Percentiles rank a stretch among this genome's conserved stretches.
Evolutionary conservation across 2,888 invertebrate species (phyloP).

Genomic region (Hydropsyche betteni): DNA sequence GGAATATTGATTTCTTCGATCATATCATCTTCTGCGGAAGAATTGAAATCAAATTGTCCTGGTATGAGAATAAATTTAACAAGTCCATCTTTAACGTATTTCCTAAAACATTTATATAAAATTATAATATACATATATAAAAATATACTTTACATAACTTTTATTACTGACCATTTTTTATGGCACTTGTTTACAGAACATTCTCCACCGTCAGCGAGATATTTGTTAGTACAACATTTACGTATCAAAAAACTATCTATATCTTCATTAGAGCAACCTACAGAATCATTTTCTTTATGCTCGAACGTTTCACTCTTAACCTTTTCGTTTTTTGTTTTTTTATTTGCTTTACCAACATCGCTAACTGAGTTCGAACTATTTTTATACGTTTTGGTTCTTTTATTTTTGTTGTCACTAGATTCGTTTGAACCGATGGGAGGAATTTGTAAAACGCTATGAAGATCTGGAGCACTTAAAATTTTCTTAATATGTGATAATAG

Average conservation of each 20-base stretch:
- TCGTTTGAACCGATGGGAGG: background rate
- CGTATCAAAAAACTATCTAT: conserved; percentile 3
- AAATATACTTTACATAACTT: background rate
- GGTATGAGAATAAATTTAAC: conserved; percentile 23
- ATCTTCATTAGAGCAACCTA: background rate
- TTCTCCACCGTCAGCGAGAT: conserved; percentile 29
- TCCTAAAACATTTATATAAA: conserved; percentile 9
- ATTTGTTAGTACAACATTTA: conserved; percentile 17
- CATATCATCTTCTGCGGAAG: background rate
- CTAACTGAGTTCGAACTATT: background rate
- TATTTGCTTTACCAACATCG: background rate
- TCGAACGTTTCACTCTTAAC: background rate
- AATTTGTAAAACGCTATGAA: conserved; percentile 1
- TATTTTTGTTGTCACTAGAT: background rate
- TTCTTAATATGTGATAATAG: conserved; percentile 1
- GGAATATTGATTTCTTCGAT: conserved; percentile 17
- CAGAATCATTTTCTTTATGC: background rate
- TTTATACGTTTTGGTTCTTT: background rate
- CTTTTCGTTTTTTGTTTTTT: background rate
- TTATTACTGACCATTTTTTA: conserved; percentile 21
- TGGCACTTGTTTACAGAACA: conserved; percentile 21
- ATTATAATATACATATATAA: background rate
- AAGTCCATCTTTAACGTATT: conserved; percentile 7
- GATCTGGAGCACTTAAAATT: conserved; percentile 8
- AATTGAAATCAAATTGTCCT: background rate